Evolutionary conservation across 2,113 vertebrate species (phyloP), one percentile per base, ranked within the genome.

Genomic region (Sebastes schlegelii): DNA sequence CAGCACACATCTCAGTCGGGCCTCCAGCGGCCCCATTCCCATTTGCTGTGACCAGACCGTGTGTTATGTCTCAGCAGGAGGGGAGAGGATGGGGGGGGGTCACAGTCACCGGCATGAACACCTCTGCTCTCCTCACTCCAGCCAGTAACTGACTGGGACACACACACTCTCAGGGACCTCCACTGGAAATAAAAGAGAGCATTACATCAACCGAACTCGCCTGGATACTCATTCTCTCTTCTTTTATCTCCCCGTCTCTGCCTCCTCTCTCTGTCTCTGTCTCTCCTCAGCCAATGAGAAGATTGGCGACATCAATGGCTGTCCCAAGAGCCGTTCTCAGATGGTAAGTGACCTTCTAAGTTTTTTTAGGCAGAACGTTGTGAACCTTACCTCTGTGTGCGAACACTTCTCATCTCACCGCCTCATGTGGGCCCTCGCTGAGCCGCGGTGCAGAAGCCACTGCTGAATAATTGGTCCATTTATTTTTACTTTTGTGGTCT

Each of bases 301-400:
- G 96, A 98, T 99, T 70, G 97, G 96, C 88, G 98, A 99, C 85
- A 99, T 99, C 96, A 98, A 99, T 95, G 97, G 97, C 95, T 98
- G 97, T 92, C 98, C 98, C 0, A 99, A 97, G 96, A 99, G 97
- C 88, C 96, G 95, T 54, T 97, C 98, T 89, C 98, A 99, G 96
- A 99, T 99, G 98, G 98, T 99, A 74, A 98, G 98, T 96, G 82
- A 77, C 70, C 74, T 23, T 54, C 16, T n/a, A 6, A 46, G 76
- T 80, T 83, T 88, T 66, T 86, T 91, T 85, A 88, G 80, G 54
- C 64, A 76, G 63, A 9, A 17, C 16, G 1, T 19, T 43, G 86
- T 86, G 82, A 80, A 60, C 68, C 83, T 26, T 34, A 82, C 78
- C 77, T 89, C n/a, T 40, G 14, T 68, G 23, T 77, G 67, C 70